Percentiles rank a stretch among this genome's conserved stretches.
Evolutionary conservation across 2,888 invertebrate species (phyloP).

Genomic region (Lochmaea crataegi): DNA sequence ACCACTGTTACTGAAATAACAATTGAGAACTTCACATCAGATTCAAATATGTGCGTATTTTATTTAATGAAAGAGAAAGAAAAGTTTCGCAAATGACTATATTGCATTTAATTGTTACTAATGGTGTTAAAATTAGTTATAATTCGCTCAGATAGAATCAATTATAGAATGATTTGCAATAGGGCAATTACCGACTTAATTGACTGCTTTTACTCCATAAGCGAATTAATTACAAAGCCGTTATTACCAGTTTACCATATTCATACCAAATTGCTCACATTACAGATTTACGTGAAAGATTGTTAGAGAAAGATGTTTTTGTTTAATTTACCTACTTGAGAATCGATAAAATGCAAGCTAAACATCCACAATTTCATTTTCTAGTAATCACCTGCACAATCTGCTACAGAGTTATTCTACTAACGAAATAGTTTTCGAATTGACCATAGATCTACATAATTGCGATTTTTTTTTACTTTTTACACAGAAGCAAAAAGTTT

Average conservation of each 20-base stretch:
- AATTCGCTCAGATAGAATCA: constrained; percentile 41
- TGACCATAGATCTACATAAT: not conserved
- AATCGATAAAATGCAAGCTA: constrained; percentile 19
- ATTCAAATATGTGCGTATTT: constrained; percentile 34
- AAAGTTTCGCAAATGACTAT: constrained; percentile 46
- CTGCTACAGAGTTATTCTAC: not conserved
- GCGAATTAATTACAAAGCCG: constrained; percentile 42
- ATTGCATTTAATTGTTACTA: constrained; percentile 45
- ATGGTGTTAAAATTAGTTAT: constrained; percentile 47
- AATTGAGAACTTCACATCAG: constrained; percentile 14
- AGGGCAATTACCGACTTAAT: constrained; percentile 47
- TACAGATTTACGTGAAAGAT: constrained; percentile 40
- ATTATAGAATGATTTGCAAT: constrained; percentile 47
- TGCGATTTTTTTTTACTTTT: not conserved
- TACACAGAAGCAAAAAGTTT: too few relatives aligned
- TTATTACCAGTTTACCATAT: constrained; percentile 43
- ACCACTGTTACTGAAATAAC: not conserved
- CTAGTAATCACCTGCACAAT: constrained; percentile 19
- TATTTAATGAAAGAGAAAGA: constrained; percentile 43
- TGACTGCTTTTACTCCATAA: constrained; percentile 50
- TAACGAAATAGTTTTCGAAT: not conserved
- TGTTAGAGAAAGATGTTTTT: constrained; percentile 36
- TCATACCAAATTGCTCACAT: constrained; percentile 38
- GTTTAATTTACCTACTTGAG: constrained; percentile 37
- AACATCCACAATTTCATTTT: constrained; percentile 29